These are phyloP conservation scores for Sebastes ruberrimus DNA, from an alignment of 2,797 vertebrate genomes.

Conservation along the genomic window DNA sequence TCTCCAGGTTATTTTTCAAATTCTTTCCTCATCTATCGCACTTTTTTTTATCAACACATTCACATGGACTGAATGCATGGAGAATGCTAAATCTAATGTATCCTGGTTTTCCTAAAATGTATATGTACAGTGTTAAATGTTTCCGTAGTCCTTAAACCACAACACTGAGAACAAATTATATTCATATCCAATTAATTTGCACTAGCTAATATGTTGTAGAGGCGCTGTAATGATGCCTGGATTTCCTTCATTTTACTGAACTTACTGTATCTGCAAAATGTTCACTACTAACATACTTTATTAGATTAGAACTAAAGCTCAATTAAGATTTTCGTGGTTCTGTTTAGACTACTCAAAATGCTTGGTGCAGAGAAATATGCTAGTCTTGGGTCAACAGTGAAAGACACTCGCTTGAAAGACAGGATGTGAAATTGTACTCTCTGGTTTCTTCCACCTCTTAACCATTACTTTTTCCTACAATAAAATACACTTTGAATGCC, in stretches of 20 bases:
- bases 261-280: neutral
- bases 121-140: neutral
- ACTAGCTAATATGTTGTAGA: neutral
- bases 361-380: neutral
- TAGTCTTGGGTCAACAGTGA: no score
- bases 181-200: neutral
- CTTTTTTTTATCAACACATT: neutral
- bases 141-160: no score
- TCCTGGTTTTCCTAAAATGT: neutral
- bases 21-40: neutral
- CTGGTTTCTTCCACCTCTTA: no score
- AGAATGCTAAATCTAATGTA: neutral
- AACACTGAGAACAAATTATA: neutral
- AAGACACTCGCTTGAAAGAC: no score
- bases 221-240: neutral
- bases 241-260: neutral
- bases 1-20: neutral
- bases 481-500: no score
- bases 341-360: neutral
- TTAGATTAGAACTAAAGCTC: neutral
- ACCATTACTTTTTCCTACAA: no score
- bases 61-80: neutral
- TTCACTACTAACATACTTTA: neutral
- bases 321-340: neutral
- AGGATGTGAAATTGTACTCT: no score